phyloP scores from a whole-genome alignment of 2,113 vertebrate species.

The Diglossa brunneiventris region DNA sequence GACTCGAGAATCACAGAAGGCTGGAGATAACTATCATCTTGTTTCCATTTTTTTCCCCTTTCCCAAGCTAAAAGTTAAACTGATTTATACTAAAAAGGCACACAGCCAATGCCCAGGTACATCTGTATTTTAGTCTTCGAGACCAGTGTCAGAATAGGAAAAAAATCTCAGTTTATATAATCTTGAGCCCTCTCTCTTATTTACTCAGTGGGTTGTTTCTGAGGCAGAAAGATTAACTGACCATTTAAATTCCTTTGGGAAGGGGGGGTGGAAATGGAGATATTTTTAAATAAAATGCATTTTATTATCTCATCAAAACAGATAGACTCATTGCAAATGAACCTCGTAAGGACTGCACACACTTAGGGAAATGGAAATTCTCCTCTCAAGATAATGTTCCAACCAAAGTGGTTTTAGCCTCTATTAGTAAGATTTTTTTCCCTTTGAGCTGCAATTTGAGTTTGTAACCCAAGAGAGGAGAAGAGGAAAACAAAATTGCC shows the following conservation, averaged over 20 bases:
- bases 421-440: slow-evolving; percentile 20
- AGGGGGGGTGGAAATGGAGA: neutral
- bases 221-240: slow-evolving; percentile 37
- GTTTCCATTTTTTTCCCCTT: slow-evolving; percentile 40
- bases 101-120: slow-evolving; percentile 35
- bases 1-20: slow-evolving; percentile 82
- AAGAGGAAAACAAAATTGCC: neutral
- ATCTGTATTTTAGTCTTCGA: neutral
- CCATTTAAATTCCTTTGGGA: neutral
- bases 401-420: neutral
- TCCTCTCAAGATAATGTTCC: slow-evolving; percentile 34
- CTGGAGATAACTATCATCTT: slow-evolving; percentile 70
- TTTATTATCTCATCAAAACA: slow-evolving; percentile 61
- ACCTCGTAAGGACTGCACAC: slow-evolving; percentile 3
- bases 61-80: slow-evolving; percentile 74
- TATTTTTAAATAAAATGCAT: slow-evolving; percentile 58
- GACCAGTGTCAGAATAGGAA: slow-evolving; percentile 2
- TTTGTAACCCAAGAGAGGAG: neutral
- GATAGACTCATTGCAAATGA: slow-evolving; percentile 38
- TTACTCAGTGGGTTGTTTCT: slow-evolving; percentile 50
- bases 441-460: neutral
- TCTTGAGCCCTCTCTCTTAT: slow-evolving; percentile 2
- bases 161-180: slow-evolving; percentile 19
- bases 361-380: slow-evolving; percentile 4
- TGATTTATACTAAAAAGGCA: slow-evolving; percentile 73